A percentile compares a stretch with the other conserved stretches of the same genome.
phyloP scores from a whole-genome alignment of 2,113 vertebrate genomes.

The Setophaga kirtlandii region DNA sequence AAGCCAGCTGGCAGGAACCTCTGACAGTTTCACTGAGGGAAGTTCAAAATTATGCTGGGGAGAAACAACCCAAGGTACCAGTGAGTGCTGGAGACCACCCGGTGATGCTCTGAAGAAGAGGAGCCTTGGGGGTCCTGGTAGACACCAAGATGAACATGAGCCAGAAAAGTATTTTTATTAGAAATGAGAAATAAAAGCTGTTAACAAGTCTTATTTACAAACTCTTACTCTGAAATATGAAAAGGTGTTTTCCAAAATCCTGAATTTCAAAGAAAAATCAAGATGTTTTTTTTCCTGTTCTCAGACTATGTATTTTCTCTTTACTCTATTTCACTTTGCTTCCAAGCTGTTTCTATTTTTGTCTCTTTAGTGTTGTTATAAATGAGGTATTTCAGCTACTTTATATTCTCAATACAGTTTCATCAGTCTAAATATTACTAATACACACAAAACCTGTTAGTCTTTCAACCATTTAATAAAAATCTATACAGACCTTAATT shows the following conservation, averaged over 20 bases:
- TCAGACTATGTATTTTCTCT: not conserved
- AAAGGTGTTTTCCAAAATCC: not conserved
- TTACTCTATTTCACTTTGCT: not conserved
- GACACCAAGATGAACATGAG: accelerated
- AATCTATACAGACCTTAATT: not conserved
- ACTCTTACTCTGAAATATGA: not conserved
- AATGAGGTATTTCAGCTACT: not conserved
- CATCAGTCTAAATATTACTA: not conserved
- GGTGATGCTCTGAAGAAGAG: not conserved
- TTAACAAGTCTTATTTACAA: not conserved
- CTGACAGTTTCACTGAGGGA: not conserved
- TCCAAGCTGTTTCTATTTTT: not conserved
- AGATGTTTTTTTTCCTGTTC: not conserved
- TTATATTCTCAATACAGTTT: not conserved
- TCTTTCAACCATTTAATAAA: not conserved
- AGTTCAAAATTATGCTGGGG: not conserved
- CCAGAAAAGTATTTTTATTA: not conserved
- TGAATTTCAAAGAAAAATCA: not conserved
- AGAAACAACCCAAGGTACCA: not conserved
- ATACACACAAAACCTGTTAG: not conserved
- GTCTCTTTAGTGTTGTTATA: not conserved
- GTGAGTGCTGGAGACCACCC: not conserved
- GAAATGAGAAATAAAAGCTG: not conserved
- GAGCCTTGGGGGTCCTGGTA: not conserved
- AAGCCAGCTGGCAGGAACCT: not conserved